These are phyloP conservation scores for Leptinotarsa texana DNA, from an alignment of 1,140 invertebrate genomes.

Conservation along the genomic window DNA sequence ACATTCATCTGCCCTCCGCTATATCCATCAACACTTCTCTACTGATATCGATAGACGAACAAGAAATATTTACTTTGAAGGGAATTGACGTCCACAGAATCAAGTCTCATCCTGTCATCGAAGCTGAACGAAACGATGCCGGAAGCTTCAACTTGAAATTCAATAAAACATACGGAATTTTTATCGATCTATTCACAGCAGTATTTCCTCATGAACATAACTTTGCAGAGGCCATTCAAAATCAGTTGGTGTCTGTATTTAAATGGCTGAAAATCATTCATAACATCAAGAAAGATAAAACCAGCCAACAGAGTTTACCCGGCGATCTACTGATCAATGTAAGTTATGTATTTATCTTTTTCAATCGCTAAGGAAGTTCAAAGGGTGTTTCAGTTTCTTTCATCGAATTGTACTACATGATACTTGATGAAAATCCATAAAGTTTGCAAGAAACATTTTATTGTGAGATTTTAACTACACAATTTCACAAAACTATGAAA, in stretches of 20 bases:
- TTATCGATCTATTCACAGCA: constrained; percentile 66
- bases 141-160: constrained; percentile 70
- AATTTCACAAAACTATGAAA: too few relatives aligned
- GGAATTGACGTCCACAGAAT: constrained; percentile 67
- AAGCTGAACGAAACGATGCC: constrained; percentile 70
- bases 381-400: too few relatives aligned
- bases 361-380: too few relatives aligned
- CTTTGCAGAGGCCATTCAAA: constrained; percentile 90
- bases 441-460: too few relatives aligned
- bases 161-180: constrained; percentile 75
- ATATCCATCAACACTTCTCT: constrained; percentile 24
- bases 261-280: constrained; percentile 92
- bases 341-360: constrained; percentile 35
- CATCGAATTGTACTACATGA: too few relatives aligned
- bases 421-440: too few relatives aligned
- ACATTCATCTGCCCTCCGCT: constrained; percentile 21
- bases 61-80: constrained; percentile 75
- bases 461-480: too few relatives aligned
- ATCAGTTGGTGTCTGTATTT: constrained; percentile 85
- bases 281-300: constrained; percentile 69
- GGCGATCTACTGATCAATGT: constrained; percentile 89
- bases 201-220: constrained; percentile 78
- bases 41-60: constrained; percentile 70
- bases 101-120: constrained; percentile 64
- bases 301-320: constrained; percentile 71